phyloP scores from a whole-genome alignment of 2,888 invertebrate genomes.

The Amphimallon solstitiale region DNA sequence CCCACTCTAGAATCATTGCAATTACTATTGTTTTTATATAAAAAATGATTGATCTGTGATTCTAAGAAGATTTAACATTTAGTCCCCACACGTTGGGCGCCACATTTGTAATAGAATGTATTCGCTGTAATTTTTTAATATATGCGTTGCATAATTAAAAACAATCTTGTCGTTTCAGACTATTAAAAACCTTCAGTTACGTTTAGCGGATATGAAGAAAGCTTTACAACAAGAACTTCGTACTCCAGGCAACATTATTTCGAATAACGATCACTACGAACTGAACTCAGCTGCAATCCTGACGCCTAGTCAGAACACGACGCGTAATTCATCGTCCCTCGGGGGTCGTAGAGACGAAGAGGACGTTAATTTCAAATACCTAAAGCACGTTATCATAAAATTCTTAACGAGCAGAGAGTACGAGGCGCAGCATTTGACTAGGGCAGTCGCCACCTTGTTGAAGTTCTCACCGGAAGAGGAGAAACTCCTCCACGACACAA shows the following conservation, averaged over 20 bases:
- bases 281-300: slow-evolving; percentile 69
- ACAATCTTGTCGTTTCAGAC: slow-evolving; percentile 66
- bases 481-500: slow-evolving; percentile 80
- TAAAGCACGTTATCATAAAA: slow-evolving; percentile 93
- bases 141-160: too few species aligned
- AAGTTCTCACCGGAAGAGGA: slow-evolving; percentile 89
- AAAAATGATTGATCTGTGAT: too few species aligned
- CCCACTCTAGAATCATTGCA: too few species aligned
- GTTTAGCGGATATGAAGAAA: slow-evolving; percentile 90
- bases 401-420: slow-evolving; percentile 90
- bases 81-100: too few species aligned
- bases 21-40: too few species aligned
- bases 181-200: slow-evolving; percentile 88
- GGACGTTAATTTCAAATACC: slow-evolving; percentile 84
- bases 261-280: slow-evolving; percentile 68
- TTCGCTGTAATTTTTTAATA: too few species aligned
- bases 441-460: slow-evolving; percentile 85
- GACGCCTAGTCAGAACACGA: slow-evolving; percentile 69
- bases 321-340: slow-evolving; percentile 47
- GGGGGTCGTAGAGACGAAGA: slow-evolving; percentile 63
- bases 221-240: slow-evolving; percentile 88
- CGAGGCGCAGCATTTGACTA: slow-evolving; percentile 88
- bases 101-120: too few species aligned
- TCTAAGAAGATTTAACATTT: too few species aligned
- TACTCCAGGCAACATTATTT: slow-evolving; percentile 58